phyloP scores from a whole-genome alignment of 1,140 invertebrate genomes.

The Drosophila nebulosa region DNA sequence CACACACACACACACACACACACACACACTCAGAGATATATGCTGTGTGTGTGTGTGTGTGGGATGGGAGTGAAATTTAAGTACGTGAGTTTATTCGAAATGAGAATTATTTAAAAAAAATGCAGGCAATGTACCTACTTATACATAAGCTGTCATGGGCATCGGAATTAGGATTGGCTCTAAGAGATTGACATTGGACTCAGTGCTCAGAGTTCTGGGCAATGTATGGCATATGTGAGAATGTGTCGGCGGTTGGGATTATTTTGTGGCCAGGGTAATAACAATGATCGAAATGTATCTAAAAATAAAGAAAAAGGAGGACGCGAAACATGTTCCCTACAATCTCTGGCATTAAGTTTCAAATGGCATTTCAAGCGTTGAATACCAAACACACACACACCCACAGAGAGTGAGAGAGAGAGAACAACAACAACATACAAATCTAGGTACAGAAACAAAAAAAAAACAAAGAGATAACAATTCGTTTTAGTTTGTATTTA shows the following conservation, averaged over 20 bases:
- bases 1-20: slow-evolving; percentile 32
- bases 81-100: slow-evolving; percentile 67
- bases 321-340: slow-evolving; percentile 34
- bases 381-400: too few relatives aligned
- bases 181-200: slow-evolving; percentile 42
- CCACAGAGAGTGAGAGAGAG: too few relatives aligned
- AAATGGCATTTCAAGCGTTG: not conserved
- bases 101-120: slow-evolving; percentile 40
- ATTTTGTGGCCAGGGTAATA: slow-evolving; percentile 60
- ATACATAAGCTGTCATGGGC: slow-evolving; percentile 41
- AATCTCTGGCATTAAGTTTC: slow-evolving; percentile 43
- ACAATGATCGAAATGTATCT: slow-evolving; percentile 58
- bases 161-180: slow-evolving; percentile 27
- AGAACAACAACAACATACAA: too few relatives aligned
- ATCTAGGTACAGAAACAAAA: not conserved
- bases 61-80: slow-evolving; percentile 38
- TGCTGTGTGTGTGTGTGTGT: too few relatives aligned
- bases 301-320: slow-evolving; percentile 49
- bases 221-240: slow-evolving; percentile 64
- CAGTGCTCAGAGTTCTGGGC: too few relatives aligned
- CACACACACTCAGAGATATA: not conserved
- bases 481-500: slow-evolving; percentile 29
- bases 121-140: slow-evolving; percentile 20
- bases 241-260: slow-evolving; percentile 61
- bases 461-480: slow-evolving; percentile 23